phyloP scores from a whole-genome alignment of 1,140 invertebrate genomes.

The Calliopsis andreniformis region DNA sequence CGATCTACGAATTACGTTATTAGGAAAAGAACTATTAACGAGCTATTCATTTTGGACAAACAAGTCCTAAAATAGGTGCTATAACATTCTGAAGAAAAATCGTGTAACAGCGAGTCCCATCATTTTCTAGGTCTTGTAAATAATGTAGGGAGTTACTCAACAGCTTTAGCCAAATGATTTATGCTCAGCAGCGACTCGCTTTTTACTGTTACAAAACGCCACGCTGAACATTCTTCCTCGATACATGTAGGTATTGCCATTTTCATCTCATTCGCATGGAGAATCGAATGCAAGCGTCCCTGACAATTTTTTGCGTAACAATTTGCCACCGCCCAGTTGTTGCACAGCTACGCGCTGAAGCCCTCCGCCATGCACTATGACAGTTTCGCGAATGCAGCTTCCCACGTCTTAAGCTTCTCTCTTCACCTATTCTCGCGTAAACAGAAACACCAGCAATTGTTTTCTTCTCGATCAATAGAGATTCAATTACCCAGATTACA shows the following conservation, averaged over 20 bases:
- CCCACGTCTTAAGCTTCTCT: too few relatives aligned
- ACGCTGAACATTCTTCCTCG: slow-evolving; percentile 8
- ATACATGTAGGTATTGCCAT: neutral
- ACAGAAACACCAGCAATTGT: too few relatives aligned
- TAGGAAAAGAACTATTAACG: too few relatives aligned
- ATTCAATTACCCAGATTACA: too few relatives aligned
- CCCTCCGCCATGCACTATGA: neutral
- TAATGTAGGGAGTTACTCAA: slow-evolving; percentile 17
- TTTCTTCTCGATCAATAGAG: too few relatives aligned
- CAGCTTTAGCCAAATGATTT: slow-evolving; percentile 10
- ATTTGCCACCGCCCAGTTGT: neutral
- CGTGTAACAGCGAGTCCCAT: too few relatives aligned
- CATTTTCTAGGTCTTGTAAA: neutral
- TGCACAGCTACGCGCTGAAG: neutral
- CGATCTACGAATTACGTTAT: slow-evolving; percentile 20
- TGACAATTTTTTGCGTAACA: slow-evolving; percentile 1
- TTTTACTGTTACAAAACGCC: slow-evolving; percentile 19
- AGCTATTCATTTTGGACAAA: too few relatives aligned
- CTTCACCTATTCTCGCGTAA: too few relatives aligned
- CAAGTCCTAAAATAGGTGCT: too few relatives aligned
- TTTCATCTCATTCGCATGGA: neutral
- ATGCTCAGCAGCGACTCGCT: neutral
- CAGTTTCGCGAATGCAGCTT: too few relatives aligned
- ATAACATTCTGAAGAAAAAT: too few relatives aligned
- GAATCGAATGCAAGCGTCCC: slow-evolving; percentile 2